Conservation (phyloP, 2,113 vertebrate species). For the Carettochelys insculpta region DNA sequence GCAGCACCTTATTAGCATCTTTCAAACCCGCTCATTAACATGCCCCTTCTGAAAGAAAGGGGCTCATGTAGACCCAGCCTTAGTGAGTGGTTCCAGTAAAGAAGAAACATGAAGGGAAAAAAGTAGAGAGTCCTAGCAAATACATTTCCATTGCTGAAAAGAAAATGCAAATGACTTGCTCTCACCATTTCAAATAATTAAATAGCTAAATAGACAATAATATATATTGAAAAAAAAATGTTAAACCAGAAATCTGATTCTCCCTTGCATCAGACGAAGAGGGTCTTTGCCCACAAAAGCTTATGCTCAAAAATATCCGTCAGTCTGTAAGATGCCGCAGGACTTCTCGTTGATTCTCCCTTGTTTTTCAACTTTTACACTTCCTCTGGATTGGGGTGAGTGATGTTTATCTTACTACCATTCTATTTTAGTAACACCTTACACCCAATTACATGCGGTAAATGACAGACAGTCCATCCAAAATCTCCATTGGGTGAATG, state of each 20-base stretch:
- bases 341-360: no score
- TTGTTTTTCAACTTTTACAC: background rate
- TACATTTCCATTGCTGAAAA: background rate
- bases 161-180: background rate
- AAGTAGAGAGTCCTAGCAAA: background rate
- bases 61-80: no score
- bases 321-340: no score
- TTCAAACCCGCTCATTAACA: no score
- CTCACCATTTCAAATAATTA: background rate
- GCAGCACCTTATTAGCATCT: no score
- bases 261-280: no score
- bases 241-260: background rate
- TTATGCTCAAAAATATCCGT: no score
- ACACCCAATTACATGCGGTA: background rate
- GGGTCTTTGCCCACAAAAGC: no score
- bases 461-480: background rate
- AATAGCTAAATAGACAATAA: background rate
- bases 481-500: background rate
- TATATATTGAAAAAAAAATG: background rate
- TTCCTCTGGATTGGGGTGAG: background rate
- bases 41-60: no score
- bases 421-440: background rate
- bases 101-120: conserved; percentile 8
- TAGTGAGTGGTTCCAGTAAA: background rate
- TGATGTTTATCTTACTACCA: background rate